Conservation (phyloP, 2,113 vertebrate genomes). For the Forbesichthys papilliferus region DNA sequence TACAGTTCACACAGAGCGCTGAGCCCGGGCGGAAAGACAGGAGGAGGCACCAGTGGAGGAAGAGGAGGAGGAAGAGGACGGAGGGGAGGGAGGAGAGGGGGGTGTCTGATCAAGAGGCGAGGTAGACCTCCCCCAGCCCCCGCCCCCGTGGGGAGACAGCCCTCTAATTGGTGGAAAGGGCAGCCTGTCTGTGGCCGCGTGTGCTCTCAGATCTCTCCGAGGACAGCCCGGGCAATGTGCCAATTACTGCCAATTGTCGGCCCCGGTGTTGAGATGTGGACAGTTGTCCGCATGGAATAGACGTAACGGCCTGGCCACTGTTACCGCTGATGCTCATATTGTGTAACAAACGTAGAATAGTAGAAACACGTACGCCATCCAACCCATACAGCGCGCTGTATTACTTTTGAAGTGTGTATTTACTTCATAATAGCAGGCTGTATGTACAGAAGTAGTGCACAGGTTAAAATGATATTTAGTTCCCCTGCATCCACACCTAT, state of each 20-base stretch:
- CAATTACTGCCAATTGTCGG: conserved; percentile 84
- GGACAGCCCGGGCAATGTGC: conserved; percentile 74
- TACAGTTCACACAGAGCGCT: conserved; percentile 53
- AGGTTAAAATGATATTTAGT: neutral
- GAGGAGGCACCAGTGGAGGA: conserved; percentile 2
- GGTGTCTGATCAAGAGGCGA: conserved; percentile 73
- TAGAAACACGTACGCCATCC: conserved; percentile 3
- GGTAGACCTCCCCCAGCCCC: conserved; percentile 68
- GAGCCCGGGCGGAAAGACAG: conserved; percentile 6
- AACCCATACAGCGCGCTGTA: conserved; percentile 5
- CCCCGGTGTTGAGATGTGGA: conserved; percentile 79
- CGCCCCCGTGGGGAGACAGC: conserved; percentile 57
- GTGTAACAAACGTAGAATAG: conserved; percentile 43
- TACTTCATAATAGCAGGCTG: neutral
- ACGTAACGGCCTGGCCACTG: conserved; percentile 56
- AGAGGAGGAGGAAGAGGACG: conserved; percentile 15
- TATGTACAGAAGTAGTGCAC: no score
- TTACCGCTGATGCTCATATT: conserved; percentile 55
- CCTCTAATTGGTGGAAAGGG: conserved; percentile 82
- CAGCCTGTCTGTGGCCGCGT: conserved; percentile 69
- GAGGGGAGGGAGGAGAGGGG: conserved; percentile 39
- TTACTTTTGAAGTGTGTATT: conserved; percentile 1
- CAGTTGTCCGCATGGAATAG: conserved; percentile 76
- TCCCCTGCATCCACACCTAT: neutral
- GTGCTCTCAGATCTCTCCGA: conserved; percentile 76